A percentile compares a stretch with the other conserved stretches of the same genome.
Conservation (phyloP, 2,113 vertebrate species). For the Aldabrachelys gigantea region DNA sequence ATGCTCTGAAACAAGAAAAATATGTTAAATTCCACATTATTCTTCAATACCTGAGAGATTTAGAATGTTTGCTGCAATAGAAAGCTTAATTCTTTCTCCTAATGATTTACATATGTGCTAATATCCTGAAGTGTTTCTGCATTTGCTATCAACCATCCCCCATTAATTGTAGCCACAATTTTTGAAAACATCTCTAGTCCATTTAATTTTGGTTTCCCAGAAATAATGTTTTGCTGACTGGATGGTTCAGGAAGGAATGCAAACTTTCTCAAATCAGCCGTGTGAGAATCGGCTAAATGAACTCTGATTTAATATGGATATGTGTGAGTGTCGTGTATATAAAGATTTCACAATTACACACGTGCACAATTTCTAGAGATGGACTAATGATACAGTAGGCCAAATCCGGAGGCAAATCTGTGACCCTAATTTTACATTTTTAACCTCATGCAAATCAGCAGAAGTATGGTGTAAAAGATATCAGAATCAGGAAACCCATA, state of each 20-base stretch:
- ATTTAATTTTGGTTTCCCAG: background rate
- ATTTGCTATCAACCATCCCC: conserved; percentile 15
- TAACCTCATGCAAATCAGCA: background rate
- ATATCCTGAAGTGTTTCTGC: conserved; percentile 36
- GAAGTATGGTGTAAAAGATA: background rate
- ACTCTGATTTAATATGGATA: rapidly evolving
- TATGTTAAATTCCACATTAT: conserved; percentile 58
- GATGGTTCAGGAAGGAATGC: background rate
- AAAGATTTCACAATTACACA: background rate
- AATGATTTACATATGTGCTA: conserved; percentile 61
- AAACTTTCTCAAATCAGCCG: background rate
- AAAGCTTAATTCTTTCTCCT: conserved; percentile 51
- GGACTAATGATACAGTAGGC: background rate
- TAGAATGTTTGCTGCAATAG: conserved; percentile 26
- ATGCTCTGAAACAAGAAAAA: conserved; percentile 68
- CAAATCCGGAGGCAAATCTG: background rate
- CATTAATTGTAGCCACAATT: background rate
- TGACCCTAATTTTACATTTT: background rate
- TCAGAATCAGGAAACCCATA: background rate
- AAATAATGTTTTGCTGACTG: background rate
- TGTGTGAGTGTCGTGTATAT: background rate
- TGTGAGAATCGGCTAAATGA: background rate
- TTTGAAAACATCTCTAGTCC: background rate
- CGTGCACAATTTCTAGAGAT: background rate
- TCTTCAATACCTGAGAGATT: conserved; percentile 50